Evolutionary conservation across 1,140 invertebrate genomes (phyloP).

Genomic region (Cydia amplana): DNA sequence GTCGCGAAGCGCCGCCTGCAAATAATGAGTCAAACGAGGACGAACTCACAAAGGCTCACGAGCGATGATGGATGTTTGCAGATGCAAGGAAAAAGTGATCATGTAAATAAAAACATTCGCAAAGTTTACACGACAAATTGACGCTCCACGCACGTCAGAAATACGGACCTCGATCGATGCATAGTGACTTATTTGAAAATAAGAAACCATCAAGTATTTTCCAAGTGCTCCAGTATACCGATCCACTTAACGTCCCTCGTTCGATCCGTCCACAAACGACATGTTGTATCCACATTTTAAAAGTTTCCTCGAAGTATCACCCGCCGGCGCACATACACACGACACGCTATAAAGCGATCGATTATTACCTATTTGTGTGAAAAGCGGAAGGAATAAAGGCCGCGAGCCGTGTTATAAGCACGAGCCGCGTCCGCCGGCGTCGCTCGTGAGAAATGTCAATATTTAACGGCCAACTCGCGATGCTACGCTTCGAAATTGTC

Average conservation of each 20-base stretch:
- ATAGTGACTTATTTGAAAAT: slow-evolving; percentile 29
- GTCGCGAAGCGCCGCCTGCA: slow-evolving; percentile 39
- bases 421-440: slow-evolving; percentile 59
- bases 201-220: slow-evolving; percentile 39
- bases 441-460: slow-evolving; percentile 77
- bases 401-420: slow-evolving; percentile 51
- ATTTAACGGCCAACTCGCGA: slow-evolving; percentile 61
- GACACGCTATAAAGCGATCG: slow-evolving; percentile 75
- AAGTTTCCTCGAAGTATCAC: slow-evolving; percentile 72
- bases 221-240: slow-evolving; percentile 48
- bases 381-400: slow-evolving; percentile 70
- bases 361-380: slow-evolving; percentile 79
- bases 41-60: slow-evolving; percentile 64
- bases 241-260: slow-evolving; percentile 58
- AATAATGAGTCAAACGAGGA: slow-evolving; percentile 65
- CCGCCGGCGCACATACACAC: slow-evolving; percentile 59
- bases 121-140: slow-evolving; percentile 55
- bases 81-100: slow-evolving; percentile 56
- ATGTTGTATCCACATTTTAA: slow-evolving; percentile 55
- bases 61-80: slow-evolving; percentile 66
- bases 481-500: slow-evolving; percentile 75
- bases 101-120: slow-evolving; percentile 58
- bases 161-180: slow-evolving; percentile 20
- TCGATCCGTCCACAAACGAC: slow-evolving; percentile 52
- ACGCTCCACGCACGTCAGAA: slow-evolving; percentile 50